Conservation (phyloP, 64 coral and sea anemone genomes). For the Montipora foliosa region DNA sequence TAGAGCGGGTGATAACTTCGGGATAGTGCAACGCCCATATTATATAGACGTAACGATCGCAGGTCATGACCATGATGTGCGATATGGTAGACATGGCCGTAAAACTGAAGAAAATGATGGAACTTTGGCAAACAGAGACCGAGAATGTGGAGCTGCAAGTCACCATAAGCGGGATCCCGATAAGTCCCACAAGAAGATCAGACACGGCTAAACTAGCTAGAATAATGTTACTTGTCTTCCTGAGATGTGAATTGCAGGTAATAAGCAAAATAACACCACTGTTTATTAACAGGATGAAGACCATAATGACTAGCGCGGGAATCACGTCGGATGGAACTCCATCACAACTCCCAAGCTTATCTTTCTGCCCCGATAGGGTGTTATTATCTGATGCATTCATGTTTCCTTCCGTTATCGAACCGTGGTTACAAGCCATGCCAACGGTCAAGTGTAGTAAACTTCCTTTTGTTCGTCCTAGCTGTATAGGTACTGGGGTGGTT, state of each 20-base stretch:
- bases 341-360: not conserved
- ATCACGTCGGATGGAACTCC: not conserved
- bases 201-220: conserved; percentile 52
- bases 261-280: conserved; percentile 35
- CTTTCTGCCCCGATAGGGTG: not conserved
- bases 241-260: not conserved
- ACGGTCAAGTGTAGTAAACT: no score
- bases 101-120: conserved; percentile 44
- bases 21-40: conserved; percentile 46
- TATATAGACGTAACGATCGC: conserved; percentile 70
- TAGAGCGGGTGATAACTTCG: conserved; percentile 1
- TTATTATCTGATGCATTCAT: not conserved
- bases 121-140: not conserved
- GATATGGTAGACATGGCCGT: conserved; percentile 47
- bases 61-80: conserved; percentile 64
- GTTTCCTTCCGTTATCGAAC: not conserved
- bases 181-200: conserved; percentile 45
- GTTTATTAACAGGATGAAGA: conserved; percentile 26
- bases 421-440: no score
- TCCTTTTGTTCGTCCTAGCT: no score
- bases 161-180: conserved; percentile 40
- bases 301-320: conserved; percentile 23
- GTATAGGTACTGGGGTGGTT: no score
- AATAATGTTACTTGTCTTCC: conserved; percentile 53
- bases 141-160: conserved; percentile 7